These are phyloP conservation scores for Smutsia temminckii DNA, from an alignment of 2,797 vertebrate genomes.

Conservation along the genomic window DNA sequence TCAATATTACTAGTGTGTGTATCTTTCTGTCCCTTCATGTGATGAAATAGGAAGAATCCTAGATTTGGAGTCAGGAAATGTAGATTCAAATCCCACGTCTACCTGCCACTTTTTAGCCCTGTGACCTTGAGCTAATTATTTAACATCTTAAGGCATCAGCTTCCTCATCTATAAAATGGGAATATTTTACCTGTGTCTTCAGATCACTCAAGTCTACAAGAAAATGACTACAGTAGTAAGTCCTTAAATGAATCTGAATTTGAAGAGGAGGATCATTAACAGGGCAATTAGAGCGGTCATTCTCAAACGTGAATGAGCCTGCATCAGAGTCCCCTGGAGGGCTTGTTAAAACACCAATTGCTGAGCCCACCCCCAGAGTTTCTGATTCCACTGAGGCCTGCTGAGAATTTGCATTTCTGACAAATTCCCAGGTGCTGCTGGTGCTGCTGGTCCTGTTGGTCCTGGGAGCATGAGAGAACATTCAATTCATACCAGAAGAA, in stretches of 20 bases:
- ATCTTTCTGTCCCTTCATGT: not conserved
- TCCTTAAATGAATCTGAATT: not conserved
- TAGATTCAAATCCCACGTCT: not conserved
- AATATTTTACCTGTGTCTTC: not conserved
- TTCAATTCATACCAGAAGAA: not conserved
- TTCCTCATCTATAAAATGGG: slow-evolving; percentile 8
- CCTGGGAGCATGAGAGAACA: not conserved
- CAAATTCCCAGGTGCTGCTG: not conserved
- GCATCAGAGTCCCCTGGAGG: not conserved
- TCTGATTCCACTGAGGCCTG: not conserved
- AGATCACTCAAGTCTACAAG: not conserved
- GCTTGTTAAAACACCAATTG: not conserved
- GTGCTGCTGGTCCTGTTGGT: not conserved
- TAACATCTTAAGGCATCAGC: not conserved
- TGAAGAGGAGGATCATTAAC: not conserved
- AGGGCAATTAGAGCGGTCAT: not conserved
- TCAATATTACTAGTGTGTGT: not conserved
- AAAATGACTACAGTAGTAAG: not conserved
- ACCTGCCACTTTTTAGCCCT: not conserved
- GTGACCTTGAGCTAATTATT: not conserved
- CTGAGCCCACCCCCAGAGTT: not conserved
- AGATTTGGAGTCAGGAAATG: not conserved
- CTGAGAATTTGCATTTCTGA: slow-evolving; percentile 16
- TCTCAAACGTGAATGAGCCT: not conserved
- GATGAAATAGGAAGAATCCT: not conserved